Evolutionary conservation across 2,797 vertebrate genomes (phyloP), one percentile per base, ranked within the genome.

Genomic region (Phrynocephalus guinanensis): DNA sequence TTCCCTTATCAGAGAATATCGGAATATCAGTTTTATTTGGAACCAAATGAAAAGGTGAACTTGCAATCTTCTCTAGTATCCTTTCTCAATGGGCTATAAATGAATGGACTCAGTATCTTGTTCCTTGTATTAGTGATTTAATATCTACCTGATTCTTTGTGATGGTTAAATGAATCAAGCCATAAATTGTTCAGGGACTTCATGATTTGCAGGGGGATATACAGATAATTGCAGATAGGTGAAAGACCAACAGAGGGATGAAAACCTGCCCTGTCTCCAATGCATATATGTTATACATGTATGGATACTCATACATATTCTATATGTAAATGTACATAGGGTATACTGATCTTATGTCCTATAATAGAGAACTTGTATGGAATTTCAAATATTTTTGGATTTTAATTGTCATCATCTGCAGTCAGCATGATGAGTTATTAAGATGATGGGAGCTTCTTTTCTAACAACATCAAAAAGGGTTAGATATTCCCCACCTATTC

Each of bases 31-130:
- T 79, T 83, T 87, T 72, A 50, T 84, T 79, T 83, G 72, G 22
- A 88, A 88, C 15, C 33, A 84, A 88, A 71, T 83, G 81, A 50
- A 67, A 88, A 76, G 52, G 28, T 79, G 52, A 84, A 79, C 38
- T 50, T 13, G 3, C 67, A 78, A 83, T 26, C 26, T 48, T 88
- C 82, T 50, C 38, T 28, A 30, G 67, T 60, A 38, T 68, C 63
- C 67, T 72, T 84, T 88, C 63, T 88, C 82, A 50, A 48, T 9
- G 20, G 18, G 52, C 4, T 79, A 72, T 76, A 79, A 87, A 88
- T 79, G 52, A 72, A 79, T 79, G 22, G n/a, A 84, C 10, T 33
- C 44, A 50, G 68, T 48, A 84, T 71, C 75, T 63, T 50, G 63
- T 79, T 79, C 28, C 30, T 88, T 63, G 60, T 48, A 73, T 6